phyloP scores from a whole-genome alignment of 2,888 invertebrate species.

The Plebejus melissa region DNA sequence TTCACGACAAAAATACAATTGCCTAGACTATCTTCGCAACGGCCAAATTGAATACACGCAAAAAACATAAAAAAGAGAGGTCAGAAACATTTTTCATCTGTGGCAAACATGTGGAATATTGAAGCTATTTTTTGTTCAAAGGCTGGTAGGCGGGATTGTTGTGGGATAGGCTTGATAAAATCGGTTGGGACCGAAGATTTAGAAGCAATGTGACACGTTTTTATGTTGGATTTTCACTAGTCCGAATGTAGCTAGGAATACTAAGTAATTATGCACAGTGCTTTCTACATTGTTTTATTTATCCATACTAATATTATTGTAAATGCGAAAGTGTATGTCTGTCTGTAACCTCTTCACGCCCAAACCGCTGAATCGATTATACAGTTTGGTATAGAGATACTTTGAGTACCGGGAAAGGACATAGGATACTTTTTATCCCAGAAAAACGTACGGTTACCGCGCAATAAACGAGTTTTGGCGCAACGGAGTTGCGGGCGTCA shows the following conservation, averaged over 20 bases:
- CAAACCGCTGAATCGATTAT: too few relatives aligned
- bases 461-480: too few relatives aligned
- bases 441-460: too few relatives aligned
- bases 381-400: too few relatives aligned
- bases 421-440: too few relatives aligned
- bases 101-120: constrained; percentile 22
- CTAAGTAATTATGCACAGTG: neutral
- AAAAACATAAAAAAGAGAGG: constrained; percentile 10
- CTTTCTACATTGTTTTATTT: neutral
- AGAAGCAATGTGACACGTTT: neutral
- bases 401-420: too few relatives aligned
- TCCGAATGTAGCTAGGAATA: neutral
- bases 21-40: neutral
- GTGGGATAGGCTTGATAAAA: constrained; percentile 10
- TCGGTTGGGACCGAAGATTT: constrained; percentile 8
- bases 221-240: neutral
- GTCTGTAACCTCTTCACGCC: too few relatives aligned
- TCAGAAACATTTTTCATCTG: constrained; percentile 21
- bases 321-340: neutral
- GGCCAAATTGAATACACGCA: constrained; percentile 5
- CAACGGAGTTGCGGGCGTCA: too few relatives aligned
- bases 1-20: neutral
- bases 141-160: constrained; percentile 23
- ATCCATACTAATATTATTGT: neutral
- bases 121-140: constrained; percentile 22